These are phyloP conservation scores for Tetraodon nigroviridis DNA, from an alignment of 2,113 vertebrate genomes.

Conservation along the genomic window DNA sequence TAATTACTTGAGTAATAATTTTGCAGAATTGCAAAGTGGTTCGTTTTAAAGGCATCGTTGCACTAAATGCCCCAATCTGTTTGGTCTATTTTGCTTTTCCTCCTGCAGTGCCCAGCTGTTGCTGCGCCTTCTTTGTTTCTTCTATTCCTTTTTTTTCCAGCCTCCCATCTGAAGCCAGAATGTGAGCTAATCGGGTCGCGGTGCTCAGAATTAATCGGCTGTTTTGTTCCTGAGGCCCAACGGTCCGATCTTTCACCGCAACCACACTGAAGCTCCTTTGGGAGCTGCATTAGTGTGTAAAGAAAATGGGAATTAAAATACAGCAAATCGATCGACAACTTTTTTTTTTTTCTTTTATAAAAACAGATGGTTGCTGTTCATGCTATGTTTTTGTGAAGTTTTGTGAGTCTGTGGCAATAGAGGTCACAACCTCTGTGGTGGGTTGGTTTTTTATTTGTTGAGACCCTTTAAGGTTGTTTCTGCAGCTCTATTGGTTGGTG, in stretches of 20 bases:
- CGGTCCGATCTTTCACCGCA: constrained; percentile 36
- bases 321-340: not conserved
- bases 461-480: constrained; percentile 2
- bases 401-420: not conserved
- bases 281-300: constrained; percentile 9
- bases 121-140: constrained; percentile 23
- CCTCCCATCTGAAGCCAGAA: constrained; percentile 21
- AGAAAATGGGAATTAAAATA: constrained; percentile 8
- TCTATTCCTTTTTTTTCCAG: constrained; percentile 5
- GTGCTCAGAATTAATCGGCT: constrained; percentile 48
- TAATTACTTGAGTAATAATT: too few relatives aligned
- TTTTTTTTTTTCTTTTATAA: not conserved
- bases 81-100: not conserved
- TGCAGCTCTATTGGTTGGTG: not conserved
- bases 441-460: constrained; percentile 4
- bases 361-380: not conserved
- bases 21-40: too few relatives aligned
- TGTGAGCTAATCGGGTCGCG: constrained; percentile 35
- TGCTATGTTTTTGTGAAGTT: constrained; percentile 11
- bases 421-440: too few relatives aligned
- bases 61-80: not conserved
- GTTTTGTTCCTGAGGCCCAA: constrained; percentile 44
- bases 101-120: constrained; percentile 30
- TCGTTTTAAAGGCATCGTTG: too few relatives aligned
- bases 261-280: constrained; percentile 32